Evolutionary conservation across 1,140 invertebrate species (phyloP).

Genomic region (Rhyacophila brunnea): DNA sequence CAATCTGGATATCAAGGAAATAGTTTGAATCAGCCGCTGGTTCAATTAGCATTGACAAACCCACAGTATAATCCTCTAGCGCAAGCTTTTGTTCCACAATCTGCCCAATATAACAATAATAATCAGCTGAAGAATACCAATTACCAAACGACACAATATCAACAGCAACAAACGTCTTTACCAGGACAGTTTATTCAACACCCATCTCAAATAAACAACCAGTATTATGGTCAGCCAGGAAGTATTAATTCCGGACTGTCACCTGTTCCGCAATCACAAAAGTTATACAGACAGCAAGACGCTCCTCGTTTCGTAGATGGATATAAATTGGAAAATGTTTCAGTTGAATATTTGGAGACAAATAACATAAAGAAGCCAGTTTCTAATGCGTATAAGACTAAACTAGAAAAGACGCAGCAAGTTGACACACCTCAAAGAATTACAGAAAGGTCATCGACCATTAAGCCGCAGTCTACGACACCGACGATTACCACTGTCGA

Average conservation of each 20-base stretch:
- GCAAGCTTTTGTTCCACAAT: conserved; percentile 46
- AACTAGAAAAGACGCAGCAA: conserved; percentile 31
- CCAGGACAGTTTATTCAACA: conserved; percentile 39
- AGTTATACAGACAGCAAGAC: conserved; percentile 31
- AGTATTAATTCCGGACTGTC: conserved; percentile 26
- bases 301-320: conserved; percentile 46
- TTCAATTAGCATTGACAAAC: conserved; percentile 18
- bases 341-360: conserved; percentile 28
- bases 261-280: conserved; percentile 32
- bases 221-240: conserved; percentile 33
- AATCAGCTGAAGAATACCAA: no score
- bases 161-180: conserved; percentile 10
- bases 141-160: conserved; percentile 8
- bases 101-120: conserved; percentile 36
- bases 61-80: conserved; percentile 39
- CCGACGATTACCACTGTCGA: conserved; percentile 38
- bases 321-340: conserved; percentile 45
- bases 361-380: conserved; percentile 45
- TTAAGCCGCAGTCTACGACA: conserved; percentile 26
- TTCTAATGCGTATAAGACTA: conserved; percentile 37
- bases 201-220: conserved; percentile 34
- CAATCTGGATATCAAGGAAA: conserved; percentile 42
- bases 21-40: conserved; percentile 39
- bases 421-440: conserved; percentile 31
- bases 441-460: conserved; percentile 36